These are phyloP conservation scores for Botia kubotai DNA, from an alignment of 2,797 vertebrate species.

Conservation along the genomic window DNA sequence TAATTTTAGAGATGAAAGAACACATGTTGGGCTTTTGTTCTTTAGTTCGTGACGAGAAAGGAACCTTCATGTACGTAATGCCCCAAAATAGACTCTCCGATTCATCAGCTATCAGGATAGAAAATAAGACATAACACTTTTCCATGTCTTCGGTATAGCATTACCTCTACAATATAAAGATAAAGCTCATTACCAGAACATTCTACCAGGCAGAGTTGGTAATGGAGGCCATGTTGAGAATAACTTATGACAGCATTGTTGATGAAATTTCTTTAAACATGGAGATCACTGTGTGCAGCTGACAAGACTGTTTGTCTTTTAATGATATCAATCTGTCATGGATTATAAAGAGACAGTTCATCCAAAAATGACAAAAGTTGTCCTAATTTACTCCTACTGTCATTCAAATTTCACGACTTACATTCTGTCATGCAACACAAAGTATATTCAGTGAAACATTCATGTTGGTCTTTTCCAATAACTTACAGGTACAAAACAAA, in stretches of 20 bases:
- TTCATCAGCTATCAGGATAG: slow-evolving; percentile 18
- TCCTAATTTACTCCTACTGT: not conserved
- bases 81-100: slow-evolving; percentile 4
- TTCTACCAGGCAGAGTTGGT: too few relatives aligned
- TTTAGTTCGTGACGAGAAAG: not conserved
- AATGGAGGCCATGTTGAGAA: too few relatives aligned
- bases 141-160: not conserved
- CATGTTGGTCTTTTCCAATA: not conserved
- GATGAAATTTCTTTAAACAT: too few relatives aligned
- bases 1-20: not conserved
- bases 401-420: not conserved
- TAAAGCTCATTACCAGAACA: too few relatives aligned
- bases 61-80: not conserved
- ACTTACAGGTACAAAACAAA: too few relatives aligned
- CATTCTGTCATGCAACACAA: not conserved
- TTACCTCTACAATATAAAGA: too few relatives aligned
- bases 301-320: not conserved
- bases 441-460: not conserved
- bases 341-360: not conserved
- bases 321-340: not conserved
- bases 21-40: slow-evolving; percentile 2
- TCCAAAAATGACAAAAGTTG: not conserved
- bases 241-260: too few relatives aligned
- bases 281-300: not conserved
- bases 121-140: slow-evolving; percentile 13